Percentiles rank a stretch among this genome's conserved stretches.
Evolutionary conservation across 2,797 vertebrate genomes (phyloP).

Genomic region (Danionella dracula): DNA sequence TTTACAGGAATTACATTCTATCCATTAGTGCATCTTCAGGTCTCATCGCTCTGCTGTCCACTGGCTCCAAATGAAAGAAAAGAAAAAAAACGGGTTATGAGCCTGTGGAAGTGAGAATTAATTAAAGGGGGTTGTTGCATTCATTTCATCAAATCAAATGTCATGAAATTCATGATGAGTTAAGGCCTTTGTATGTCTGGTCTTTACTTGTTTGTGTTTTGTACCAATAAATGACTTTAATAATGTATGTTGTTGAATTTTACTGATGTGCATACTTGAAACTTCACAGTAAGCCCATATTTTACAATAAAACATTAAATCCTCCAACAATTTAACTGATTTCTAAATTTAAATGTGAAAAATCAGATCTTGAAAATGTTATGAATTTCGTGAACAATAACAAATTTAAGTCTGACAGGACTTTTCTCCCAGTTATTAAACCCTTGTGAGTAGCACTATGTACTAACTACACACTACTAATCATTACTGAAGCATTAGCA

Average conservation of each 20-base stretch:
- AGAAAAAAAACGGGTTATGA: constrained; percentile 4
- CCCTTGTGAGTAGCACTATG: no score
- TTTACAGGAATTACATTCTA: constrained; percentile 90
- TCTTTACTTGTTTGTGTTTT: constrained; percentile 58
- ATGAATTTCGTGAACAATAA: no score
- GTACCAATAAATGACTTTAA: constrained; percentile 66
- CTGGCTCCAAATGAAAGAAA: constrained; percentile 86
- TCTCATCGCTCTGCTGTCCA: constrained; percentile 94
- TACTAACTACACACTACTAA: no score
- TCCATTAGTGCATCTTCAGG: constrained; percentile 94
- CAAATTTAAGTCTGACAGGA: no score
- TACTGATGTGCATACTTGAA: neutral
- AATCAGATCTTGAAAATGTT: no score
- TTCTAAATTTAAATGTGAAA: no score
- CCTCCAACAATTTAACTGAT: no score
- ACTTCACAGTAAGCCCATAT: no score
- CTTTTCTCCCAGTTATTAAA: no score
- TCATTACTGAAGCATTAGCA: no score
- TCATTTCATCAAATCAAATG: constrained; percentile 54
- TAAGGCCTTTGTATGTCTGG: constrained; percentile 58
- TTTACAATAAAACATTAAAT: no score
- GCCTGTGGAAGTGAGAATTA: neutral
- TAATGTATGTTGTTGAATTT: neutral
- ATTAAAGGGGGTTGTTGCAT: constrained; percentile 4
- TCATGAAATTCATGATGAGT: constrained; percentile 70